Evolutionary conservation across 2,797 vertebrate species (phyloP), one percentile per base, ranked within the genome.

Genomic region (Danio tinwini): DNA sequence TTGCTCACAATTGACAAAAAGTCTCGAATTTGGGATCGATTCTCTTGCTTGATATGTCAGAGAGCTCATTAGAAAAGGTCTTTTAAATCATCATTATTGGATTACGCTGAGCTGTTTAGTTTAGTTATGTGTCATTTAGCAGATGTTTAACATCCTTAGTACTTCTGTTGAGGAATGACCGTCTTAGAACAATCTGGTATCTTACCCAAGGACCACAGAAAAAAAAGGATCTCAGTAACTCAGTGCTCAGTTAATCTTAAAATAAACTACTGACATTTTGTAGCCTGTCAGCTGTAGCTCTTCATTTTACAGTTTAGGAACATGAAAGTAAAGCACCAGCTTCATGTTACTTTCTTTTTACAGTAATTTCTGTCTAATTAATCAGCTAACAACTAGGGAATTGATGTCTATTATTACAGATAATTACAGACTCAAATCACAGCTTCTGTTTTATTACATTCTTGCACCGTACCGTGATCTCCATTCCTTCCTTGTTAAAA

Each of bases 341-440:
- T 50, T 52, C 6, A 53, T 53, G 29, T 17, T 69, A 40, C 7
- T 9, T 44, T 71, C 37, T 55, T 7, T 9, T 72, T 56, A 44
- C 52, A 70, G 52, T 56, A 16, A 58, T 21, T 58, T 72, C 69
- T 29, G 69, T 42, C 53, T 58, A 29, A 72, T 58, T 45, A 58
- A 72, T 72, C 8, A 72, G 40, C 53, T 56, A 58, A 58, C 69
- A 72, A 45, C 53, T 45, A 58, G 40, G 53, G 40, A 56, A 72
- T 45, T 45, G 58, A 61, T 61, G 56, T 74, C 72, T 59, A 17
- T 74, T 59, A 74, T 74, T 62, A 74, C 44, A 74, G 55, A 50
- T 62, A 39, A 74, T 74, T 62, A 62, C 72, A 49, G 21, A n/a
- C 16, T 74, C 29, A 56, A 72, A 56, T 71, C 39, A 44, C 69